Evolutionary conservation across 2,113 vertebrate species (phyloP), one percentile per base, ranked within the genome.

Genomic region (Gorilla gorilla): DNA sequence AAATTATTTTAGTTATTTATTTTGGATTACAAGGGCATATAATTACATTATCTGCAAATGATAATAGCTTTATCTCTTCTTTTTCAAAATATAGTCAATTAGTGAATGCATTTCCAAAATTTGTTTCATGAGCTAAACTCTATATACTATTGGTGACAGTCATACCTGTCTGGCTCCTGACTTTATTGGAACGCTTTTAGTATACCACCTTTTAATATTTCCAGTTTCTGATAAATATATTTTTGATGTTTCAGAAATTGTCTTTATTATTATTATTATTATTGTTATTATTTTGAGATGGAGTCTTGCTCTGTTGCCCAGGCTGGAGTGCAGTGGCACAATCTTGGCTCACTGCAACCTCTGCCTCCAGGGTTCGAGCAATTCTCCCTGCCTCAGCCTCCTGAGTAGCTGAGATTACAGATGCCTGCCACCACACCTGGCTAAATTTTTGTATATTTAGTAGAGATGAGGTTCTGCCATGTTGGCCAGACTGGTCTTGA

Each of bases 1-100:
- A 87, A 92, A 80, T 94, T 86, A 72, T 43, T 86, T 43, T 79
- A 73, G 48, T n/a, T 82, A 72, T 92, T 89, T 94, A 3, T 80
- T 55, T 82, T 40, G 35, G 11, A 70, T 76, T 59, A 16, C 1
- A 8, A 10, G 64, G 43, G 3, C 20, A 90, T 75, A 70, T 55
- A 66, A 38, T 88, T 84, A 25, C 11, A 87, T 68, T 68, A 86
- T 80, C 30, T 84, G 7, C 17, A 89, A 82, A 82, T 55, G 80
- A 61, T 32, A 68, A 75, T 25, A 22, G 1, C 48, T 84, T 89
- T 43, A 32, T 96, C 57, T 64, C 23, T 78, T 83, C 14, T 64
- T 78, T 83, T 40, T 43, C n/a, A 78, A 92, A 94, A 82, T 87
- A 55, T 79, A 68, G 86, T 64, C 11, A 95, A 40, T 61, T 86